Evolutionary conservation across 1,140 invertebrate species (phyloP), one percentile per base, ranked within the genome.

Genomic region (Akabosia matsudoensis): DNA sequence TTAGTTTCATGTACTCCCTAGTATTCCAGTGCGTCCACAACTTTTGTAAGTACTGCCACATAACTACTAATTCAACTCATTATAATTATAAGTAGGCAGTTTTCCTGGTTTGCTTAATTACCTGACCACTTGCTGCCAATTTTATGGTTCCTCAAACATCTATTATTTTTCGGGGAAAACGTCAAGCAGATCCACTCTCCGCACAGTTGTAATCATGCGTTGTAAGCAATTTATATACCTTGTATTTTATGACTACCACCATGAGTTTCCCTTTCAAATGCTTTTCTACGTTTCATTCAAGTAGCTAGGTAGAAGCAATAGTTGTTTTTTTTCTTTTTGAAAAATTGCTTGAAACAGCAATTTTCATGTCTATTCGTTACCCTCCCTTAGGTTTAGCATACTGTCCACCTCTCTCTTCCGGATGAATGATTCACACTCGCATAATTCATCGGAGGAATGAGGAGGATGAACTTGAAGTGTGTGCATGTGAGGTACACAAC

Each of bases 331-430:
- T n/a, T n/a, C n/a, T n/a, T n/a, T n/a, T n/a, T n/a, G n/a, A n/a
- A n/a, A n/a, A n/a, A 56, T 56, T 56, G 18, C 37, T 45, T 45
- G 37, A 45, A 45, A 18, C 54, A 56, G 54, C 54, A 56, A 3
- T 16, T 56, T 30, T 67, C 61, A 24, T 67, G 26, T 30, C 61
- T 30, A 67, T 22, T 30, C 31, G 30, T 30, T n/a, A 4, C 61
- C 61, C 22, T 31, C 61, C 28, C 28, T 67, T n/a, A 30, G 24
- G 2, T 67, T 31, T 31, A 67, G 3, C 54, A 61, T 28, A 22
- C 61, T 67, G 61, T 67, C 61, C 61, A 67, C 61, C 61, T 67
- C 61, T 67, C 31, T 67, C 61, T 67, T 67, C 61, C 61, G 61
- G 61, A 67, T 67, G 61, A 67, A n/a, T 67, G 61, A 67, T 28